These are phyloP conservation scores for Acipenser oxyrinchus DNA, from an alignment of 2,797 vertebrate species.

Conservation along the genomic window DNA sequence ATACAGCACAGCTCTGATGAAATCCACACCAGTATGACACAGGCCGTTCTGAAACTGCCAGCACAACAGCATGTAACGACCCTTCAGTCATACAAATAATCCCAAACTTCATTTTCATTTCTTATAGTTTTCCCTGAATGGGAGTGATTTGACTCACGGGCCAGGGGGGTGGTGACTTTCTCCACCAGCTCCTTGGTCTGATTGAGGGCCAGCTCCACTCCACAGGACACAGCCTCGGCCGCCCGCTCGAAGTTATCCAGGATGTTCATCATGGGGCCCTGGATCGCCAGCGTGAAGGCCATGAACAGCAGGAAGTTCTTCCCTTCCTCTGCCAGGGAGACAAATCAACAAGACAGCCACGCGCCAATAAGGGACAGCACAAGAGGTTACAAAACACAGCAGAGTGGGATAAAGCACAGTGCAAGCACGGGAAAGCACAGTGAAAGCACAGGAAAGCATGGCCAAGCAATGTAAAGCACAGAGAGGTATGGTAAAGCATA, in stretches of 20 bases:
- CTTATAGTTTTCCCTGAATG: not conserved
- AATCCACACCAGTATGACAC: too few species aligned
- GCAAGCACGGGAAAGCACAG: too few species aligned
- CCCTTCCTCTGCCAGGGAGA: slow-evolving; percentile 53
- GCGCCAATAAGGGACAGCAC: not conserved
- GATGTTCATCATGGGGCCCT: slow-evolving; percentile 71
- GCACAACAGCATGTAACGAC: too few species aligned
- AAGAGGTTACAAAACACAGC: too few species aligned
- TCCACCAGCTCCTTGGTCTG: slow-evolving; percentile 68
- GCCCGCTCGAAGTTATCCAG: slow-evolving; percentile 63
- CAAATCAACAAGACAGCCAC: not conserved
- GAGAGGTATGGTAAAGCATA: too few species aligned
- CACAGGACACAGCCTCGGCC: slow-evolving; percentile 68
- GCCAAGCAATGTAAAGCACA: too few species aligned
- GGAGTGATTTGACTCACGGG: slow-evolving; percentile 55
- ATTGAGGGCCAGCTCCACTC: slow-evolving; percentile 73
- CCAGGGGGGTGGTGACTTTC: slow-evolving; percentile 55
- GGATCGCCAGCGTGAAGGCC: slow-evolving; percentile 54
- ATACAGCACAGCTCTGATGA: not conserved
- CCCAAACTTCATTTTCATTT: too few species aligned
- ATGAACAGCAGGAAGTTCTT: slow-evolving; percentile 61
- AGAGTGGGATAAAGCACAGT: too few species aligned
- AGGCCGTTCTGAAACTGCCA: too few species aligned
- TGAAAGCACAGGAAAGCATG: too few species aligned
- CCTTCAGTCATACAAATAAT: not conserved